Evolutionary conservation across 2,888 invertebrate species (phyloP).

Genomic region (Nezara viridula): DNA sequence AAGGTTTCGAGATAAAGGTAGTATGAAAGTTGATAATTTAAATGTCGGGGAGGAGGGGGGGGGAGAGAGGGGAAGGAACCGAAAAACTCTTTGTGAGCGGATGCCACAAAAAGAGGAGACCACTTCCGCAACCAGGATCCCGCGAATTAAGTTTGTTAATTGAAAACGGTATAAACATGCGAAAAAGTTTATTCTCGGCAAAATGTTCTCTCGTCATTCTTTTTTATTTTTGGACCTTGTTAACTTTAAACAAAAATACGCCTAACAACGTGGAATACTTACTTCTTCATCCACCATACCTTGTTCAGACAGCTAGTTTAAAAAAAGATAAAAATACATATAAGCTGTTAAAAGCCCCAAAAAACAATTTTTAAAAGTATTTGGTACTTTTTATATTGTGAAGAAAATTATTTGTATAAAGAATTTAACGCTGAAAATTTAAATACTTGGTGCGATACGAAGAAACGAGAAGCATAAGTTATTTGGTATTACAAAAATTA

Average conservation of each 20-base stretch:
- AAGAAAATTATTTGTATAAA: neutral
- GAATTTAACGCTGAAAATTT: neutral
- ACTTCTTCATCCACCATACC: neutral
- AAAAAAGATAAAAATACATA: neutral
- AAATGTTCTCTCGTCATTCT: neutral
- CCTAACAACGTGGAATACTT: neutral
- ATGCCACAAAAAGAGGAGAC: constrained; percentile 31
- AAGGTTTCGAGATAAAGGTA: constrained; percentile 10
- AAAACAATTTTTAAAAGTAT: neutral
- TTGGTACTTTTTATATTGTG: neutral
- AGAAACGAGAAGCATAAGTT: neutral
- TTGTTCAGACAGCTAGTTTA: neutral
- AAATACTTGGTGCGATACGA: no score
- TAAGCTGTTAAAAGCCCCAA: constrained; percentile 17
- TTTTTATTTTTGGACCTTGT: constrained; percentile 20
- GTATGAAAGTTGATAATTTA: constrained; percentile 19
- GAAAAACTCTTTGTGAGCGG: constrained; percentile 25
- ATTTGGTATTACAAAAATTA: no score
- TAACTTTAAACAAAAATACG: neutral
- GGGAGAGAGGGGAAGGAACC: neutral
- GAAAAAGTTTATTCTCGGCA: neutral
- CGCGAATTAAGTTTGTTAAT: constrained; percentile 26
- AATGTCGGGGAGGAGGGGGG: neutral
- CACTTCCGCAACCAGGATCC: constrained; percentile 8
- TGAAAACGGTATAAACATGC: constrained; percentile 31